Conservation (phyloP, 2,113 vertebrate species). For the Nestor notabilis region DNA sequence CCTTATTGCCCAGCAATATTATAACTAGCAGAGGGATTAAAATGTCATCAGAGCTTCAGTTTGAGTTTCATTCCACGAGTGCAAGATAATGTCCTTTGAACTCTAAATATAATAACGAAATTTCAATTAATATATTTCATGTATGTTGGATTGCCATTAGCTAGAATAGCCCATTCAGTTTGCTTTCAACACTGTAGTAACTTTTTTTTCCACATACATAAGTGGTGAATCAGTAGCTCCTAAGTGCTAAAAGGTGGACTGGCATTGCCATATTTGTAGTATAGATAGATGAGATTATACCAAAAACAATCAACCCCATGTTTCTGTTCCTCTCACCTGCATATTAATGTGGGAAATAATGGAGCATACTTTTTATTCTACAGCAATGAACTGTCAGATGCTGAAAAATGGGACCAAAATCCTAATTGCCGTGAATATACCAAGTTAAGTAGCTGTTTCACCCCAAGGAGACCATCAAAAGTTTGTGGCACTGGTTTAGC, state of each 20-base stretch:
- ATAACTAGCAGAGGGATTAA: slow-evolving; percentile 10
- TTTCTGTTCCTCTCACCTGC: not conserved
- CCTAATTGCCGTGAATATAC: not conserved
- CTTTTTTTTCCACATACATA: not conserved
- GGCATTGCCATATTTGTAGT: not conserved
- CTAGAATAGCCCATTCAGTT: not conserved
- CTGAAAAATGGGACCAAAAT: not conserved
- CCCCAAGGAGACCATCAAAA: not conserved
- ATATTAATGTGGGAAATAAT: not conserved
- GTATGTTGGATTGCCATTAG: not conserved
- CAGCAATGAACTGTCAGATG: not conserved
- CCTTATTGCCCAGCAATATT: not conserved
- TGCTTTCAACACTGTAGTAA: not conserved
- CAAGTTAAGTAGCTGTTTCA: not conserved
- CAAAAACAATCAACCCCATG: not conserved
- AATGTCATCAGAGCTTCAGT: slow-evolving; percentile 35
- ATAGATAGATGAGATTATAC: not conserved
- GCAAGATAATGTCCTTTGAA: slow-evolving; percentile 60
- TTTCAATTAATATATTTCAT: slow-evolving; percentile 49
- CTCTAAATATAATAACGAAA: slow-evolving; percentile 44
- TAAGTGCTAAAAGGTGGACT: not conserved
- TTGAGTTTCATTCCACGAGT: slow-evolving; percentile 42
- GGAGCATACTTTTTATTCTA: not conserved
- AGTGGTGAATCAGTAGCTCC: not conserved
- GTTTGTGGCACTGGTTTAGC: not conserved